These are phyloP conservation scores for Lasiommata megera DNA, from an alignment of 2,888 invertebrate species.

Conservation along the genomic window DNA sequence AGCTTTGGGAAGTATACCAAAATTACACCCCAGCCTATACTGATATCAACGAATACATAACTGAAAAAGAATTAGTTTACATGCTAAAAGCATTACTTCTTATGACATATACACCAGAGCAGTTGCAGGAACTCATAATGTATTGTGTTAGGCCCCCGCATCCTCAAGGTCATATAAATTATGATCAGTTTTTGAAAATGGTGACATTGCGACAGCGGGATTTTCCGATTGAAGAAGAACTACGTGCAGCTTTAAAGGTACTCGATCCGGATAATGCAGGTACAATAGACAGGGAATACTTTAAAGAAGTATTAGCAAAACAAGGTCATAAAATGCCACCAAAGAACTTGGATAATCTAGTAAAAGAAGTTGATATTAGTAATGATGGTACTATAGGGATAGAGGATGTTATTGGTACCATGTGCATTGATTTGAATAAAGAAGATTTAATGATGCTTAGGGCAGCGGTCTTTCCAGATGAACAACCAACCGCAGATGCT, in stretches of 20 bases:
- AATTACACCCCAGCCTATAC: conserved; percentile 68
- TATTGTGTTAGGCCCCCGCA: conserved; percentile 64
- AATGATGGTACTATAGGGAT: conserved; percentile 70
- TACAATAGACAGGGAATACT: conserved; percentile 53
- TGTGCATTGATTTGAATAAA: conserved; percentile 66
- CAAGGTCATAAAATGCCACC: conserved; percentile 60
- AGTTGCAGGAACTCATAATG: conserved; percentile 59
- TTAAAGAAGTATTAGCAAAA: conserved; percentile 55
- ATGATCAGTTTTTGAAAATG: conserved; percentile 66
- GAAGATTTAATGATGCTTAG: conserved; percentile 61
- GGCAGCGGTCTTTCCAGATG: conserved; percentile 42
- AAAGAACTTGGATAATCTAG: conserved; percentile 55
- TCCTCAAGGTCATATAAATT: conserved; percentile 62
- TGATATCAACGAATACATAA: conserved; percentile 61
- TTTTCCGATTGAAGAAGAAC: conserved; percentile 60
- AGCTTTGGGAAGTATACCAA: conserved; percentile 66
- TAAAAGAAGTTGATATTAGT: conserved; percentile 68
- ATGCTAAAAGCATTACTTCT: conserved; percentile 64
- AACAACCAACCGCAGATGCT: conserved; percentile 22
- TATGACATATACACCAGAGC: conserved; percentile 66
- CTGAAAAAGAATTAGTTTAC: conserved; percentile 64
- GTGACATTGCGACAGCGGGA: conserved; percentile 64
- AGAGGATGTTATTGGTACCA: conserved; percentile 69
- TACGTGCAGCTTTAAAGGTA: conserved; percentile 57
- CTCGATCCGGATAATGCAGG: conserved; percentile 57